Base-by-base conservation (phyloP, 1,140 invertebrate species). In the Panagrolaimus sp. region DNA sequence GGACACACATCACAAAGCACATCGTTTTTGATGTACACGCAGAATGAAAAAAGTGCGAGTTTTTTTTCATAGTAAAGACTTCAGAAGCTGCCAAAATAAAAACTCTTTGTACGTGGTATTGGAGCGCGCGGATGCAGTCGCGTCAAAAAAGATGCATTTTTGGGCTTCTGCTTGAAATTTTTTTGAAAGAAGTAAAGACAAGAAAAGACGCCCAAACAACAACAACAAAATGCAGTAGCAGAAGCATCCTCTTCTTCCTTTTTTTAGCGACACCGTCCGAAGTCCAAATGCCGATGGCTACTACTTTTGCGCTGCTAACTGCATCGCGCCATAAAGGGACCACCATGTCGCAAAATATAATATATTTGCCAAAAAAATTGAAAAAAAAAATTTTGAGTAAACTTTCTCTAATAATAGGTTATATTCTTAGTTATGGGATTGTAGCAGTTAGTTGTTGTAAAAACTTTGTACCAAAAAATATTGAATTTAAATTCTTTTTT, bases 21-120 rank as follows among this genome's bases (percentile, higher is more conserved):
- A 21, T 21, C 52, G 28, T 26, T 38, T 38, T 38, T 38, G 32
- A 38, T 38, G 32, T 38, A 38, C 32, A 38, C 32, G 32, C 32
- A 38, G 32, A 38, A 38, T 38, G 7, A 38, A 38, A 38, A 38
- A 38, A 38, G 32, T 38, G 32, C 32, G 32, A 38, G 32, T 38
- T 38, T 38, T 38, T 38, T 38, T 38, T 38, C 32, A 38, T 58
- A 21, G 21, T 21, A 58, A 28, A 28, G 52, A 58, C 28, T 21
- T 58, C 52, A 26, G 52, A 58, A 58, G 52, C 52, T 58, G 17
- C 52, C 52, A 58, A 58, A 21, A n/a, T n/a, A n/a, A n/a, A 58
- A 58, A 58, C 52, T 58, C 52, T 58, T 58, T 58, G 52, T 58
- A 58, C 52, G 52, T 58, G 52, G 21, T n/a, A 12, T 58, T 28